Evolutionary conservation across 37 sponge, comb jelly and placozoan species (phyloP), one percentile per base, ranked within the genome.

Genomic region (Halisarca cf. caerulea): DNA sequence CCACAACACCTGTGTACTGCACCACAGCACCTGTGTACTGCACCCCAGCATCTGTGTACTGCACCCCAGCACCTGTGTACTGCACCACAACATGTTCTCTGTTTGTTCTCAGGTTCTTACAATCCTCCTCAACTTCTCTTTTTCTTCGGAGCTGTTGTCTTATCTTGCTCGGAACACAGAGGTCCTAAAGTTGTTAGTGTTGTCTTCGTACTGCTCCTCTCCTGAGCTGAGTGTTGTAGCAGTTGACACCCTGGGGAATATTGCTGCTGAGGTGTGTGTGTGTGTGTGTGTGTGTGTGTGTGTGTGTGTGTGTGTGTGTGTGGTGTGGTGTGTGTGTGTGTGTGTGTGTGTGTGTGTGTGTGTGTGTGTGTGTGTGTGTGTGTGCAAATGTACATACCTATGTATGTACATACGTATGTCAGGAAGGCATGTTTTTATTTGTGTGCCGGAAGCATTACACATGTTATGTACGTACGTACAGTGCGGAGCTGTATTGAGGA

Each of bases 301-400:
- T 7, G 69, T 68, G 35, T 6, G 69, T 6, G 69, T 27, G 35
- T 6, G 69, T 6, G 69, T 68, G 69, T 68, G 69, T 68, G 69
- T 68, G 69, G n/a, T 4, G 17, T 2, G 2, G 33, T 68, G 28
- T 68, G 69, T 68, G 28, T 68, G 35, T 30, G 15, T 6, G 34
- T 6, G 11, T 68, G 69, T 68, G 69, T 68, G 69, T 68, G 69
- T 68, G 69, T 68, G 69, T 68, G 69, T 68, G 69, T 47, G 51
- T 47, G 51, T 47, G 51, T 47, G 51, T 11, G 64, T 62, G 64
- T 62, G 51, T 47, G 51, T 47, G 51, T 47, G 51, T 47, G 51
- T 47, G 51, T n/a, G n/a, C 51, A 28, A 8, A 62, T 62, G 30
- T 15, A 62, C 64, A 62, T 62, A 62, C 64, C 18, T 62, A 62